Conservation (phyloP, 2,113 vertebrate genomes). For the Ciconia stormi region DNA sequence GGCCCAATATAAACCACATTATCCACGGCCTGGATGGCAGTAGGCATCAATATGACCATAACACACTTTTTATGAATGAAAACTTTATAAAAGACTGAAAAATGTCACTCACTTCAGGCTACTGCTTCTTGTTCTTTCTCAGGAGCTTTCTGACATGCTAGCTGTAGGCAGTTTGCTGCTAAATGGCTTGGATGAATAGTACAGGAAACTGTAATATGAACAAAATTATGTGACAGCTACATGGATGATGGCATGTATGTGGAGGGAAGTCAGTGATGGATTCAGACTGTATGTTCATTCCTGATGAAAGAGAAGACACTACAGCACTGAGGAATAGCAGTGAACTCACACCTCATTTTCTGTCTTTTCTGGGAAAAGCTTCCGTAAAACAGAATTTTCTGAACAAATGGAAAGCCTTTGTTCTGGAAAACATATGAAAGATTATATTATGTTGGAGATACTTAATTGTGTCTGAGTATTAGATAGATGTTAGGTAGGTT, state of each 20-base stretch:
- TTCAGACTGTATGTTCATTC: background rate
- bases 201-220: background rate
- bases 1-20: background rate
- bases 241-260: fast-evolving
- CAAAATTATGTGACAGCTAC: background rate
- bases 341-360: background rate
- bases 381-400: background rate
- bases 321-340: background rate
- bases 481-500: background rate
- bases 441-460: no score
- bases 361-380: background rate
- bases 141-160: background rate
- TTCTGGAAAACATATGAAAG: fast-evolving
- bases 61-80: fast-evolving
- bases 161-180: background rate
- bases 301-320: background rate
- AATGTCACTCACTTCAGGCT: background rate
- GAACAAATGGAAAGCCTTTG: background rate
- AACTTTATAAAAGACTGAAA: background rate
- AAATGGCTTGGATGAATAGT: background rate
- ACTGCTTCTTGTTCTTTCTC: background rate
- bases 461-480: background rate
- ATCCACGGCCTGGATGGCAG: background rate
- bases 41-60: background rate
- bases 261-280: background rate